These are phyloP conservation scores for Cettia cetti DNA, from an alignment of 2,113 vertebrate species.

Conservation along the genomic window DNA sequence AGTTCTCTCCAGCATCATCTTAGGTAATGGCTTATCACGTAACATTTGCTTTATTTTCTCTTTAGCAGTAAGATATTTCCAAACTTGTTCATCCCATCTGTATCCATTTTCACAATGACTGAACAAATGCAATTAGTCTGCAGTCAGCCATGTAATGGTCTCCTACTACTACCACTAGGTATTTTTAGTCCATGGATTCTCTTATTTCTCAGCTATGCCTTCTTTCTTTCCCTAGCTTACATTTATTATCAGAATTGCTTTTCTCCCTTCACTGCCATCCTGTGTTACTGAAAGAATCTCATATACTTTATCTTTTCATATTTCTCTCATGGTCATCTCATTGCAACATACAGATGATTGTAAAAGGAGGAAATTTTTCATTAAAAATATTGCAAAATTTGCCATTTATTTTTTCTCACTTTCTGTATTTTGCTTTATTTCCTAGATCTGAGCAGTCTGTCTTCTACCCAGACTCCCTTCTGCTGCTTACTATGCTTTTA, in stretches of 20 bases:
- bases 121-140: conserved; percentile 79
- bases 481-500: background rate
- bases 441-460: background rate
- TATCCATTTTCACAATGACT: conserved; percentile 73
- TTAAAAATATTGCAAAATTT: background rate
- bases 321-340: background rate
- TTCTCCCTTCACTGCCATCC: background rate
- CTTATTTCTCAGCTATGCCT: conserved; percentile 15
- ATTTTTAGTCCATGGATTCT: conserved; percentile 49
- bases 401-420: background rate
- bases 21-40: conserved; percentile 13
- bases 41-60: conserved; percentile 66
- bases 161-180: conserved; percentile 60
- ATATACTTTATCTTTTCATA: background rate
- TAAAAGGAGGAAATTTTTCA: background rate
- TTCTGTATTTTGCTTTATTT: background rate
- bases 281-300: background rate
- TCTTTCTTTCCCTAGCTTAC: conserved; percentile 6
- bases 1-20: conserved; percentile 37
- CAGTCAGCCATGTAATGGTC: conserved; percentile 77
- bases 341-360: background rate
- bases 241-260: conserved; percentile 3
- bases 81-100: conserved; percentile 65
- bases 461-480: background rate
- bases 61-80: conserved; percentile 66